These are phyloP conservation scores for Eulemur mongoz DNA, from an alignment of 2,797 vertebrate species.

Conservation along the genomic window DNA sequence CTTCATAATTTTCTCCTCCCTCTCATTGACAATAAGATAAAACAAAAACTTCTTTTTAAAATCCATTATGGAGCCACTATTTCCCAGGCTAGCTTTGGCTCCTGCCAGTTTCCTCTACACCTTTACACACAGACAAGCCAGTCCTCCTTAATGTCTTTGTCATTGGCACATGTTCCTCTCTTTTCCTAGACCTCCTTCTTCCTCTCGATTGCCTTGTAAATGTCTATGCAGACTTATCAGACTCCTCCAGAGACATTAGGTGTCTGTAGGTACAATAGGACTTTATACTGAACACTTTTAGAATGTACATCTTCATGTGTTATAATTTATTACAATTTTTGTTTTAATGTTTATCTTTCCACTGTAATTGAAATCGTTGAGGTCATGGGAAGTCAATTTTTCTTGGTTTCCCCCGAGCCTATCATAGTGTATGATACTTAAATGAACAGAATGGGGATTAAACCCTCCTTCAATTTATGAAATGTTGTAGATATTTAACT, in stretches of 20 bases:
- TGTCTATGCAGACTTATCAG: not conserved
- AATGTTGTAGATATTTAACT: not conserved
- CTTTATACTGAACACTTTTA: not conserved
- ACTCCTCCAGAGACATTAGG: not conserved
- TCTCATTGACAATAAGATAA: not conserved
- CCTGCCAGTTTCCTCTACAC: not conserved
- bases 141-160: not conserved
- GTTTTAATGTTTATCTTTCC: constrained; percentile 9
- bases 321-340: constrained; percentile 5
- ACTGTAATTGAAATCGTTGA: not conserved
- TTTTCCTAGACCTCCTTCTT: not conserved
- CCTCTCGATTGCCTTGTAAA: not conserved
- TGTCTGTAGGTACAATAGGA: not conserved
- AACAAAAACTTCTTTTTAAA: not conserved
- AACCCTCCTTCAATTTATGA: not conserved
- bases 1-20: not conserved
- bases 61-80: not conserved
- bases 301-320: not conserved
- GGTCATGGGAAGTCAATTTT: not conserved
- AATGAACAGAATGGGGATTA: constrained; percentile 10
- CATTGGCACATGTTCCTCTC: not conserved
- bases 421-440: not conserved
- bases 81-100: not conserved
- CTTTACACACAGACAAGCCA: not conserved
- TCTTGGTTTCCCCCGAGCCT: not conserved